phyloP scores from a whole-genome alignment of 2,888 invertebrate genomes.

The Brachynemurus nebulosus region DNA sequence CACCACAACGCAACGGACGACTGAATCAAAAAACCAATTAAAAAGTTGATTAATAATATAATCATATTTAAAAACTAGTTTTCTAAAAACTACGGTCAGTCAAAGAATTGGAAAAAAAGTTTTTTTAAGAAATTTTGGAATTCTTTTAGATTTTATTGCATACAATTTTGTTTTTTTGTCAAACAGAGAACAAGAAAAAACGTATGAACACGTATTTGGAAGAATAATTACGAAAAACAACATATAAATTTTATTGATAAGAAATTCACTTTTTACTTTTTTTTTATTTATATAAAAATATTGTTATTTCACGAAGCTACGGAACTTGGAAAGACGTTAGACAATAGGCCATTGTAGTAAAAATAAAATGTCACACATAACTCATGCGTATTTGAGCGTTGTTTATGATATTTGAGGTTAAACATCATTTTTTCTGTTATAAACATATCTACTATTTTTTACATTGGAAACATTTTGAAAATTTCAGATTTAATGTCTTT shows the following conservation, averaged over 20 bases:
- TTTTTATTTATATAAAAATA: slow-evolving; percentile 4
- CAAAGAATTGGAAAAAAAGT: not conserved
- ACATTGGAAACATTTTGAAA: no score
- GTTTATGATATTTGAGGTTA: no score
- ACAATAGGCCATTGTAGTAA: slow-evolving; percentile 24
- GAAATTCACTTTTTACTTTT: not conserved
- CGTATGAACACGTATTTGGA: not conserved
- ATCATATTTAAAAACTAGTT: no score
- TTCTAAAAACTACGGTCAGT: slow-evolving; percentile 1
- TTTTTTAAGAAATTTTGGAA: not conserved
- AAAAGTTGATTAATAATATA: no score
- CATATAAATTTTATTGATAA: not conserved
- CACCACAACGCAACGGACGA: no score
- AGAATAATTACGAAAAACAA: slow-evolving; percentile 1
- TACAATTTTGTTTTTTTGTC: not conserved
- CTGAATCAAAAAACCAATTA: no score
- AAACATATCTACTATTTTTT: no score
- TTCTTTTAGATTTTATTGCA: not conserved
- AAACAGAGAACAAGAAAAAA: not conserved
- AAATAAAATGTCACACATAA: not conserved
- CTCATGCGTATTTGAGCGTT: no score
- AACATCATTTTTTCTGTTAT: no score
- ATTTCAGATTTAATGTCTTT: no score
- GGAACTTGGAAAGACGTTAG: slow-evolving; percentile 25
- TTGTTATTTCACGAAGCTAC: slow-evolving; percentile 21